Conservation (phyloP, 2,888 invertebrate genomes). For the Zele albiditarsus region DNA sequence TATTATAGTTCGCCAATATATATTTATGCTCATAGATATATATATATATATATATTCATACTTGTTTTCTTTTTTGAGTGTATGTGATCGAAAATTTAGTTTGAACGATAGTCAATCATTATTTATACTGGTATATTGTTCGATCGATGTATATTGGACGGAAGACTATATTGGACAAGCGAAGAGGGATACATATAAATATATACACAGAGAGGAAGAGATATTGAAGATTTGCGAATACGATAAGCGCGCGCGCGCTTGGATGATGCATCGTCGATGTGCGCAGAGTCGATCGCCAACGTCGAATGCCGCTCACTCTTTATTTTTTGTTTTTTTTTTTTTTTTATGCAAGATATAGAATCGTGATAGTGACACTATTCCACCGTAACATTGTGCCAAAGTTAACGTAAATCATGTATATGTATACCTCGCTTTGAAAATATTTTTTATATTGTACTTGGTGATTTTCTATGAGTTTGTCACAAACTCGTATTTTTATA, state of each 20-base stretch:
- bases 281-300: slow-evolving; percentile 49
- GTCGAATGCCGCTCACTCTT: background rate
- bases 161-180: background rate
- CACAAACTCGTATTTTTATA: background rate
- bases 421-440: background rate
- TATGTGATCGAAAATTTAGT: background rate
- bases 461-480: too few relatives aligned
- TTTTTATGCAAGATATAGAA: slow-evolving; percentile 14
- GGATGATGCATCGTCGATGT: slow-evolving; percentile 61
- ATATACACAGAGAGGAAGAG: slow-evolving; percentile 12
- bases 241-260: slow-evolving; percentile 55
- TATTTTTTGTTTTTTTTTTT: background rate
- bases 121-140: slow-evolving; percentile 20
- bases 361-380: slow-evolving; percentile 13
- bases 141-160: background rate
- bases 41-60: background rate
- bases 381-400: background rate
- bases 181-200: background rate
- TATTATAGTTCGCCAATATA: background rate
- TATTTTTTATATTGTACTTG: background rate
- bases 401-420: slow-evolving; percentile 11
- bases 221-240: slow-evolving; percentile 57
- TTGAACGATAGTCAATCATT: slow-evolving; percentile 12
- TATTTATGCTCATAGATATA: background rate
- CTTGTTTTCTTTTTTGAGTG: too few relatives aligned